Conservation (phyloP, 2,888 invertebrate species). For the Cinara cedri region DNA sequence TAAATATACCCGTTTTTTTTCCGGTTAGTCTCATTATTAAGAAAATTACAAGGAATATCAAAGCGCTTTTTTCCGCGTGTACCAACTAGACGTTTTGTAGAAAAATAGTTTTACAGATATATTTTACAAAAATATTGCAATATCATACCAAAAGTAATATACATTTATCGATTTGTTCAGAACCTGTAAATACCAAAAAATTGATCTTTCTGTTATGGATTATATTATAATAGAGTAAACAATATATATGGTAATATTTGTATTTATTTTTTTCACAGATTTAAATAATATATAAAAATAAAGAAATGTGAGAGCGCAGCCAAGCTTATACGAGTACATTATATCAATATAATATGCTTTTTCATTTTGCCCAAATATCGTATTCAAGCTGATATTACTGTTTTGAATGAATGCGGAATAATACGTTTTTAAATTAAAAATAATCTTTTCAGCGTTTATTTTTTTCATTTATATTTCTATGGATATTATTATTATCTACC, state of each 20-base stretch:
- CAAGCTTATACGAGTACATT: neutral
- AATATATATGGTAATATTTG: conserved; percentile 3
- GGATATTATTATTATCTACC: neutral
- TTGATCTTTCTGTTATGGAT: no score
- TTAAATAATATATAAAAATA: conserved; percentile 1
- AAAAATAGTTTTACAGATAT: no score
- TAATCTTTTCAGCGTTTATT: conserved; percentile 3
- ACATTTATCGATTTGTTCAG: no score
- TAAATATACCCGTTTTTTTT: no score
- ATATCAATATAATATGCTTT: neutral
- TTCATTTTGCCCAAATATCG: neutral
- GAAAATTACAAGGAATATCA: no score
- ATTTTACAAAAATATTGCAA: no score
- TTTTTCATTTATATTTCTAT: conserved; percentile 13
- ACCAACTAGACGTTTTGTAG: no score
- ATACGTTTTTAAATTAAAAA: conserved; percentile 1
- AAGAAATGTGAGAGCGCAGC: neutral
- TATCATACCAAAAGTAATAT: no score
- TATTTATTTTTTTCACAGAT: neutral
- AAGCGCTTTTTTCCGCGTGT: no score
- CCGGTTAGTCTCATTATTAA: no score
- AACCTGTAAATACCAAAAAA: no score
- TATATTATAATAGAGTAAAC: neutral
- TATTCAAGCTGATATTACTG: neutral
- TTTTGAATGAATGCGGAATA: neutral